Base-by-base conservation (phyloP, 1,140 invertebrate genomes). In the Thereuonema tuberculata region DNA sequence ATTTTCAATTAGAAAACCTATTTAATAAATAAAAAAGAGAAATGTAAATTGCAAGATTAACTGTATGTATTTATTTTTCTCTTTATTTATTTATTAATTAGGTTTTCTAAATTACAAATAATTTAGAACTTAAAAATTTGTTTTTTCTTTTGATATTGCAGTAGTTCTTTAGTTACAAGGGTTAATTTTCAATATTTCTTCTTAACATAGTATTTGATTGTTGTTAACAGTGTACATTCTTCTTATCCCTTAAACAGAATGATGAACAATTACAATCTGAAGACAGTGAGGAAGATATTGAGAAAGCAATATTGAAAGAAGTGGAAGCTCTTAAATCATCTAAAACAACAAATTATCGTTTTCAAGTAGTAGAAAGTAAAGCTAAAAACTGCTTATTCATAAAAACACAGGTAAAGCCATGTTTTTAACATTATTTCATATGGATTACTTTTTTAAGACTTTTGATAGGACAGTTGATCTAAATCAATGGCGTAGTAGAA, bases 301-400 rank as follows among this genome's bases (percentile, higher is more conserved):
- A 62, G 58, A 64, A 62, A 53, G 66, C 47, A 63, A 28, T 67
- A 20, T 48, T 27, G 25, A 63, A 69, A 3, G 74, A 77, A 55
- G 67, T 72, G 14, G 65, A 68, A 37, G 67, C 70, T 21, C 64
- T 69, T 27, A 52, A 72, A 69, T 62, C 64, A 70, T 58, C 27
- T 64, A 47, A 24, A 64, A 47, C 71, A 93, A 57, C 94, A 94
- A 70, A 90, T 95, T 59, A 81, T 80, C 29, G 65, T 50, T 78
- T 78, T 61, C 69, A 82, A 73, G 73, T 74, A 53, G 78, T 89
- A 20, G 81, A 86, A 50, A 89, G 86, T 5, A 84, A 84, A 58
- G 84, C 84, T 0, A 86, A 83, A 53, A 91, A 91, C 71, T 80
- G 85, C 63, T 71, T 93, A 57, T 95, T 95, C 70, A 90, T 95